These are phyloP conservation scores for Oreochromis aureus DNA, from an alignment of 2,113 vertebrate genomes.

Conservation along the genomic window DNA sequence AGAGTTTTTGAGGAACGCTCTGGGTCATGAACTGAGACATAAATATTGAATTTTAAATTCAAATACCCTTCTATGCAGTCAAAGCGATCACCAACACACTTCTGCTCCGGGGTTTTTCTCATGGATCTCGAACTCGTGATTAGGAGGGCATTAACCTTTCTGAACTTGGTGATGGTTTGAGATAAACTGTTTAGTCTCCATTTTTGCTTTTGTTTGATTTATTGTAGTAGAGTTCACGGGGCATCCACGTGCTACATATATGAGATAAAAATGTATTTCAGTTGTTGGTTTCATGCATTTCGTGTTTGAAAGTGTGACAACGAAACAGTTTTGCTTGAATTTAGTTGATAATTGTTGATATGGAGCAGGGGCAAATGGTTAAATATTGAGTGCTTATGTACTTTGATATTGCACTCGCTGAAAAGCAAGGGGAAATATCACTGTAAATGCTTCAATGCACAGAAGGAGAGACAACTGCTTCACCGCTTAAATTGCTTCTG, in stretches of 20 bases:
- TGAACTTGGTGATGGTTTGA: neutral
- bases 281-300: neutral
- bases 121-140: conserved; percentile 5
- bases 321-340: neutral
- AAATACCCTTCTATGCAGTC: neutral
- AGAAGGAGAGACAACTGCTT: neutral
- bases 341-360: neutral
- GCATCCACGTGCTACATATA: neutral
- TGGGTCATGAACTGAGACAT: conserved; percentile 25
- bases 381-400: conserved; percentile 5
- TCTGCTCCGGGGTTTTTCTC: neutral
- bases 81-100: neutral
- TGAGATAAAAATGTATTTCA: neutral
- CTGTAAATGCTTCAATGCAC: conserved; percentile 2
- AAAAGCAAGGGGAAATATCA: conserved; percentile 5
- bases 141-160: conserved; percentile 4
- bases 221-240: neutral
- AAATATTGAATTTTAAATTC: conserved; percentile 24
- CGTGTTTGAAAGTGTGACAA: neutral
- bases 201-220: neutral
- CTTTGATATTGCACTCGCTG: neutral
- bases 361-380: neutral
- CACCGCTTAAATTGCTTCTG: neutral
- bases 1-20: neutral
- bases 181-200: neutral